Conservation (phyloP, 2,797 vertebrate species). For the Neosilurus hyrtlii region DNA sequence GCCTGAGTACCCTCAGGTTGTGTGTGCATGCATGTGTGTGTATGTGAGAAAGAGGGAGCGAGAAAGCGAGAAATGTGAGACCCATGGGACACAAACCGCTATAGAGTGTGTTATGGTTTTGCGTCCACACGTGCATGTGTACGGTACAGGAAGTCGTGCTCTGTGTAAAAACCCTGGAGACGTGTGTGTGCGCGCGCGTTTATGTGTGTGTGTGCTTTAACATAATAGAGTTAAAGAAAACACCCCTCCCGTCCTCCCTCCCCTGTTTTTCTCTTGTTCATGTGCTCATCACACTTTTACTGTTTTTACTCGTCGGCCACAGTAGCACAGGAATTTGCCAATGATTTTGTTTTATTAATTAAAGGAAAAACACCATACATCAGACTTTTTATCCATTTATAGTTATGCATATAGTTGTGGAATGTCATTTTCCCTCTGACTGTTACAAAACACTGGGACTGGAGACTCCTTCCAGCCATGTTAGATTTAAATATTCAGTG, state of each 20-base stretch:
- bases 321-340: background rate
- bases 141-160: conserved; percentile 64
- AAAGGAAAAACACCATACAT: background rate
- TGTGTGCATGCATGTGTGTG: background rate
- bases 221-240: conserved; percentile 47
- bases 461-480: background rate
- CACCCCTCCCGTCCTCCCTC: conserved; percentile 41
- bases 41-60: no score
- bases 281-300: background rate
- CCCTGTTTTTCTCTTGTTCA: conserved; percentile 3
- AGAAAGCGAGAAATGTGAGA: background rate
- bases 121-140: conserved; percentile 40
- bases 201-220: conserved; percentile 27
- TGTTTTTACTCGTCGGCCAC: background rate
- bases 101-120: conserved; percentile 38
- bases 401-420: background rate
- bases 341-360: background rate
- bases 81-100: conserved; percentile 47
- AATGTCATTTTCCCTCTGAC: background rate
- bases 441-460: background rate
- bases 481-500: background rate
- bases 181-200: background rate
- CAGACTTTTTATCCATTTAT: background rate
- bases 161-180: conserved; percentile 31
- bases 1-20: background rate